Evolutionary conservation across 2,888 invertebrate species (phyloP), one percentile per base, ranked within the genome.

Genomic region (Nematopogon swammerdamellus): DNA sequence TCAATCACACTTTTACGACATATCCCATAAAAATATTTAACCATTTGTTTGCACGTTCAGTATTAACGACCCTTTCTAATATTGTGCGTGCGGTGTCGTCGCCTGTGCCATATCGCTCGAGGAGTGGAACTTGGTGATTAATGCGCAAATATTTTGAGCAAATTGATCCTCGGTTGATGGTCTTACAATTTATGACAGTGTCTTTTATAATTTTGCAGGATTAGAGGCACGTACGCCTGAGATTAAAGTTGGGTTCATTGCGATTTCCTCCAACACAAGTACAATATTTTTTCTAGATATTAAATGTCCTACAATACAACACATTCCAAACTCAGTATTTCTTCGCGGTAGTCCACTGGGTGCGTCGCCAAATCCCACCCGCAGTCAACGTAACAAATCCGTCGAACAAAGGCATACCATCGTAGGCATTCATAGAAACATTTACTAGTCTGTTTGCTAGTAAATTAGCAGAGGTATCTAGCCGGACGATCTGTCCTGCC

Each of bases 1-100:
- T 76, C 76, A 77, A 79, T 79, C 75, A 75, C 46, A 65, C 57
- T 65, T 77, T 79, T 79, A 79, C 74, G 77, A 75, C 51, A 66
- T 70, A 64, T 63, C 65, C 54, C 74, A 70, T 77, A 77, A 77
- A 79, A 76, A 75, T 77, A 70, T 77, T 79, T 77, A 76, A 77
- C 69, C 68, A 62, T 74, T 72, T 79, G 71, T 79, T 79, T 77
- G 73, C 69, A 62, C 62, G 48, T 63, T 68, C 18, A 60, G 70
- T 76, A 77, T 77, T 79, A 77, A 77, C 70, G 68, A 63, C 63
- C 50, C 14, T 46, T 19, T 49, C 36, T 36, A 36, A 36, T 36
- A 36, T 36, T 36, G 36, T 36, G n/a, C 36, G 36, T 14, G 11
- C 36, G 8, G 36, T 36, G 36, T 36, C 25, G 36, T 36, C 36